A percentile compares a stretch with the other conserved stretches of the same genome.
Conservation (phyloP, 2,113 vertebrate species). For the Todiramphus chloris region DNA sequence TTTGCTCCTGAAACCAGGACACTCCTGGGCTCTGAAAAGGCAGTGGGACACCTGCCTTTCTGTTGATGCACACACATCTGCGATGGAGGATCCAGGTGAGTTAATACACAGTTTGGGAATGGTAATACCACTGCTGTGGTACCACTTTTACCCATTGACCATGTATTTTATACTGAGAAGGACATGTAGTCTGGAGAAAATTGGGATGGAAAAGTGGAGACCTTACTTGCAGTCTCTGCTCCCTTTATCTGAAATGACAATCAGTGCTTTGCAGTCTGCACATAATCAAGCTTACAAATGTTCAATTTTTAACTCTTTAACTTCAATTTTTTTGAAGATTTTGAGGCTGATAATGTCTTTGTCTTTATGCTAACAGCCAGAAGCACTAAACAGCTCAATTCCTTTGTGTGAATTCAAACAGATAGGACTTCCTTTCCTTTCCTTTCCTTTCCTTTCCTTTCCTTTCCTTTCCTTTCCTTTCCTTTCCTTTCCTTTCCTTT, state of each 20-base stretch:
- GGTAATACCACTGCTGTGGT: not conserved
- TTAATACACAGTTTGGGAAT: not conserved
- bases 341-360: not conserved
- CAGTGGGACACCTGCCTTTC: not conserved
- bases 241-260: not conserved
- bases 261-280: not conserved
- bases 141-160: not conserved
- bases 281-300: not conserved
- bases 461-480: too few relatives aligned
- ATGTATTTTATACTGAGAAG: not conserved
- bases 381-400: not conserved
- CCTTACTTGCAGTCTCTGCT: not conserved
- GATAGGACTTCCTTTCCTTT: not conserved
- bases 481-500: too few relatives aligned
- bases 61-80: not conserved
- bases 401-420: not conserved
- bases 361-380: not conserved
- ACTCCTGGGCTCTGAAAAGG: not conserved
- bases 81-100: not conserved
- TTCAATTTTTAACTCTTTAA: not conserved
- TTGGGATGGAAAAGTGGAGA: not conserved
- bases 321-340: not conserved
- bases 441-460: not conserved
- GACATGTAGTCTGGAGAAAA: fast-evolving
- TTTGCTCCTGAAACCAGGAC: not conserved